A percentile compares a stretch with the other conserved stretches of the same genome.
These are phyloP conservation scores for Malaclemys terrapin DNA, from an alignment of 2,113 vertebrate genomes.

Conservation along the genomic window DNA sequence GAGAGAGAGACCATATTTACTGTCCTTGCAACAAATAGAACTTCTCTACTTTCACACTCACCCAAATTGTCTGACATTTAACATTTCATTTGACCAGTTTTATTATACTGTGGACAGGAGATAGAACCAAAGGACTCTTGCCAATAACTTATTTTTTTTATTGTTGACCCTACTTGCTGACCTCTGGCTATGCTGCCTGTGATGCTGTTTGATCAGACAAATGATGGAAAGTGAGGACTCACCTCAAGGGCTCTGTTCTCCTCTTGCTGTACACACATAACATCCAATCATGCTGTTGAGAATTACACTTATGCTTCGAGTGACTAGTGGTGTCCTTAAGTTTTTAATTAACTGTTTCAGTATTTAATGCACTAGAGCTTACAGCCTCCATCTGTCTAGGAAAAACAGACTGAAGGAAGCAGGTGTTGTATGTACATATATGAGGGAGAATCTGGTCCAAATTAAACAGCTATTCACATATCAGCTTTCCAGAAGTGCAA, in stretches of 20 bases:
- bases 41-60: conserved; percentile 50
- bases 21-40: conserved; percentile 17
- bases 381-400: not conserved
- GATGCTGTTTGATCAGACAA: not conserved
- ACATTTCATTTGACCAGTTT: conserved; percentile 46
- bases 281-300: not conserved
- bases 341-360: not conserved
- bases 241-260: not conserved
- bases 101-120: conserved; percentile 22
- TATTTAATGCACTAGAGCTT: not conserved
- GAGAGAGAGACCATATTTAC: conserved; percentile 29
- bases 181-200: not conserved
- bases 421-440: not conserved
- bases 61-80: conserved; percentile 16
- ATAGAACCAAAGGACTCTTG: conserved; percentile 44
- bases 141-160: not conserved
- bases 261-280: not conserved
- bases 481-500: not conserved
- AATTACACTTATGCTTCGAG: not conserved
- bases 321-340: not conserved
- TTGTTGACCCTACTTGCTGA: conserved; percentile 14
- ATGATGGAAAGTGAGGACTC: not conserved
- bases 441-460: not conserved
- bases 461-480: not conserved
- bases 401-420: not conserved